Evolutionary conservation across 2,888 invertebrate genomes (phyloP).

Genomic region (Melinaea marsaeus): DNA sequence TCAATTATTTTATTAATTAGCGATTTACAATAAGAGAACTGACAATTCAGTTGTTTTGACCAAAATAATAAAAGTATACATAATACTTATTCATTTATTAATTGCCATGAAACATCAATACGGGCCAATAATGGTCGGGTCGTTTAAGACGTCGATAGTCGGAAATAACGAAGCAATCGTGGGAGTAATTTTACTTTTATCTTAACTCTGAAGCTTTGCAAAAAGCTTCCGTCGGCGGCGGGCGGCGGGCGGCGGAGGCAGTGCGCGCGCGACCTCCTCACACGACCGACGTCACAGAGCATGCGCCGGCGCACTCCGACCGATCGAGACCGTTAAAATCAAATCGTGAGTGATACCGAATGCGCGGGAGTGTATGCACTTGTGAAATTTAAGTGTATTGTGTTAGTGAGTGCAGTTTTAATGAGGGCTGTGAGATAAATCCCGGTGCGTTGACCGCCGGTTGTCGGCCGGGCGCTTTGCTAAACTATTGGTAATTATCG

Average conservation of each 20-base stretch:
- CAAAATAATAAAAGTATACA: too few relatives aligned
- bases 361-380: constrained; percentile 10
- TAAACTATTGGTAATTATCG: constrained; percentile 52
- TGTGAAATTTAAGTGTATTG: constrained; percentile 24
- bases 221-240: constrained; percentile 58
- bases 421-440: constrained; percentile 47
- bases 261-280: constrained; percentile 56
- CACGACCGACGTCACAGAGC: constrained; percentile 40
- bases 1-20: too few relatives aligned
- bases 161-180: constrained; percentile 36
- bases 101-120: too few relatives aligned
- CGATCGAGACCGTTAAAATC: constrained; percentile 20
- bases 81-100: too few relatives aligned
- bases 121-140: neutral
- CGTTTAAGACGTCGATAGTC: constrained; percentile 12
- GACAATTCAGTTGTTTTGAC: too few relatives aligned
- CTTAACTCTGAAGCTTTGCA: constrained; percentile 47
- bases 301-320: constrained; percentile 7
- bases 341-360: constrained; percentile 20
- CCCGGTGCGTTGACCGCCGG: constrained; percentile 59
- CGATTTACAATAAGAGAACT: too few relatives aligned
- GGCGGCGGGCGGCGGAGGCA: constrained; percentile 40
- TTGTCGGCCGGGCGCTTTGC: constrained; percentile 42
- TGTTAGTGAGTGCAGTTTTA: constrained; percentile 36
- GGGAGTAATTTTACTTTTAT: constrained; percentile 60